Base-by-base conservation (phyloP, 2,797 vertebrate genomes). In the Urocyon cinereoargenteus region DNA sequence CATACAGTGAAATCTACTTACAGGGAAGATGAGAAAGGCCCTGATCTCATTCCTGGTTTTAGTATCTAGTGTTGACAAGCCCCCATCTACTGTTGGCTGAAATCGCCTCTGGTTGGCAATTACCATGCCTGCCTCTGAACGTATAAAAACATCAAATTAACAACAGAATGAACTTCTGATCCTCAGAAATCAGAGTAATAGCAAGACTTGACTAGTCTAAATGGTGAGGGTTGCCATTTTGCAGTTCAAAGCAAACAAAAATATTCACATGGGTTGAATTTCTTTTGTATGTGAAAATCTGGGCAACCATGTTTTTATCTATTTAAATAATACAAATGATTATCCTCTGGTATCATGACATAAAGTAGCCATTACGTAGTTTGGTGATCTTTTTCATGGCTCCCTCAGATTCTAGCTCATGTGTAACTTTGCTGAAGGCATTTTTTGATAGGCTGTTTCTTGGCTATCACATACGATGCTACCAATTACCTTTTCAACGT, bases 121-220 rank as follows among this genome's bases (percentile, higher is more conserved):
- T 95, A 86, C n/a, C 70, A 86, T 61, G 18, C 9, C 62, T 92
- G 26, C 2, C 28, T 89, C 72, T 89, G 15, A 96, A 45, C 93
- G 9, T 89, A 86, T 59, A 64, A 78, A 85, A 95, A 73, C 6
- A 94, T 97, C 68, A 92, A 83, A 84, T 97, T 91, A 96, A 36
- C 19, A 91, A 66, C 26, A 86, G 34, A 91, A 79, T 84, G 34
- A 91, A 93, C 36, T 95, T 73, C 6, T 83, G 40, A 83, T 18
- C 26, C 62, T 22, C 22, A 59, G 75, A 96, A 66, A 8, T 86
- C 51, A 78, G 26, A 57, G 26, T 49, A 73, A 88, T 66, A 78
- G 4, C 40, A 18, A 51, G 9, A 34, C 16, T 87, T 90, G 81
- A 4, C 4, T 75, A 45, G 24, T 75, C 10, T 93, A 61, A 73